Conservation (phyloP, 2,113 vertebrate species). For the Nothocercus nigrocapillus region DNA sequence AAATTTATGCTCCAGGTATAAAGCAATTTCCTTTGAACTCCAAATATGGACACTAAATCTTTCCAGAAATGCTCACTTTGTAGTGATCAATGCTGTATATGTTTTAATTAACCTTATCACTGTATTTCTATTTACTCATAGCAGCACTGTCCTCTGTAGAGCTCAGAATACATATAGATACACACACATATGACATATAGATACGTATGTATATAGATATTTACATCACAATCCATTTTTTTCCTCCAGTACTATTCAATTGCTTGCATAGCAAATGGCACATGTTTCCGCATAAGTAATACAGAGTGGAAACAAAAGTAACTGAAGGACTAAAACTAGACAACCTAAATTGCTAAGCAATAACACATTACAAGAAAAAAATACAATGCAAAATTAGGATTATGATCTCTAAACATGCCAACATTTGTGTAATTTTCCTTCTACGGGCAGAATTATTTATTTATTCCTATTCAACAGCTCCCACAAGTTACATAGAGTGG, state of each 20-base stretch:
- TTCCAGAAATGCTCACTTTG: background rate
- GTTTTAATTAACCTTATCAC: constrained; percentile 17
- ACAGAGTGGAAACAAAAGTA: background rate
- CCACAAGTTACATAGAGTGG: background rate
- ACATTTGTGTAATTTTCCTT: background rate
- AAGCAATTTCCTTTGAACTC: background rate
- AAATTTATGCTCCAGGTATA: background rate
- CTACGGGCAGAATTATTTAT: background rate
- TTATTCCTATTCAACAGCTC: background rate
- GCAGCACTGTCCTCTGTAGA: background rate
- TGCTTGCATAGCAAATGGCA: background rate
- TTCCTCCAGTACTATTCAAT: background rate
- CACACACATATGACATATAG: background rate
- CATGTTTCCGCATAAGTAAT: background rate
- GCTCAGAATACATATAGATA: background rate
- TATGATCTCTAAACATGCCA: background rate
- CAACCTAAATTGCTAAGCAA: background rate
- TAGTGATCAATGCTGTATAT: background rate
- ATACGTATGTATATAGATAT: background rate
- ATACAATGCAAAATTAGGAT: background rate
- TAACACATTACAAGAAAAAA: background rate
- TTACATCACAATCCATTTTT: background rate
- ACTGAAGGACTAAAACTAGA: background rate
- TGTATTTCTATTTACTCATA: background rate
- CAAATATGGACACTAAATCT: background rate